These are phyloP conservation scores for Ceratotherium simum DNA, from an alignment of 2,113 vertebrate genomes.

Conservation along the genomic window DNA sequence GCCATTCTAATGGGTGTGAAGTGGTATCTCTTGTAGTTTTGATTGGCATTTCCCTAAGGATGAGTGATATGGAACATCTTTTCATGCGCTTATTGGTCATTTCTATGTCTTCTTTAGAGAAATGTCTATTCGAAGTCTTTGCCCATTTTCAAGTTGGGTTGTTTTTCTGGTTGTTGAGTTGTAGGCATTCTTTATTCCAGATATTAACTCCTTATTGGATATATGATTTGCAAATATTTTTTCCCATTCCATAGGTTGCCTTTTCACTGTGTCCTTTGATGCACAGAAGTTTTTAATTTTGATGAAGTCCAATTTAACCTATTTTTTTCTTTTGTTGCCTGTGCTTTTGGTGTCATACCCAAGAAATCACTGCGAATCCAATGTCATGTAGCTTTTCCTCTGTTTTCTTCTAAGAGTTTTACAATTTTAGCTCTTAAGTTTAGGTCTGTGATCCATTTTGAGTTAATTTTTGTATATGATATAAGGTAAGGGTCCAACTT, in stretches of 20 bases:
- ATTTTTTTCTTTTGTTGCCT: not conserved
- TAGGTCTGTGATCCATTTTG: not conserved
- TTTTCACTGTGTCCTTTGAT: not conserved
- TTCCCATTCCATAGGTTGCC: not conserved
- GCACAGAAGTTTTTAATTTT: not conserved
- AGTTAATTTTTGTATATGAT: not conserved
- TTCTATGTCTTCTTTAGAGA: not conserved
- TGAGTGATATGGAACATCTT: not conserved
- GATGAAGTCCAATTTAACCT: not conserved
- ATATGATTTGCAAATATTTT: not conserved
- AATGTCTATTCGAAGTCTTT: not conserved
- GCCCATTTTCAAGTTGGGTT: not conserved
- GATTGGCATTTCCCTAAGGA: not conserved
- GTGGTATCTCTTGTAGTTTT: not conserved
- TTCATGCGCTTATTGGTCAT: not conserved
- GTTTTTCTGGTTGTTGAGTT: not conserved
- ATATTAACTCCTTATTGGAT: not conserved
- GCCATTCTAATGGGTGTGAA: not conserved
- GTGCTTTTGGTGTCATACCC: not conserved
- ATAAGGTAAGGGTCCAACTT: not conserved
- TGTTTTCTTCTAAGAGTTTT: not conserved
- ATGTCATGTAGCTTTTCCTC: not conserved
- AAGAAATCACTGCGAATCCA: not conserved
- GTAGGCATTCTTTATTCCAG: not conserved
- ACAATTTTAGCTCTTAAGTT: not conserved